phyloP scores from a whole-genome alignment of 2,797 vertebrate genomes.

The Melanotaenia parkinsoni region DNA sequence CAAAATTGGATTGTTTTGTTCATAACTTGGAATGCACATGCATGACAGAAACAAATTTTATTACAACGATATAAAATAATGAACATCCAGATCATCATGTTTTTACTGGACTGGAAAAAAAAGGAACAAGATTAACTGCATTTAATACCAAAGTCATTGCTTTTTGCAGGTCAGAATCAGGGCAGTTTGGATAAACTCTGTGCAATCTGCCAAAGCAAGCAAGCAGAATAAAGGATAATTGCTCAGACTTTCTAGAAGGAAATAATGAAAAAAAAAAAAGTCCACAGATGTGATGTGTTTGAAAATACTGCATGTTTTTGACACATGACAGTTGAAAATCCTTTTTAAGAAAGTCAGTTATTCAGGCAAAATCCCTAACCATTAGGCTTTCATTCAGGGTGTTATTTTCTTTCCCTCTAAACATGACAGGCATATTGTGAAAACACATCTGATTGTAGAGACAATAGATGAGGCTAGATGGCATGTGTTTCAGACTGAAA shows the following conservation, averaged over 20 bases:
- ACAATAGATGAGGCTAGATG: constrained; percentile 11
- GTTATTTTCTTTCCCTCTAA: constrained; percentile 43
- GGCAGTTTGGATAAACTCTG: constrained; percentile 48
- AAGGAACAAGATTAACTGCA: constrained; percentile 10
- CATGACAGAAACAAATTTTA: constrained; percentile 11
- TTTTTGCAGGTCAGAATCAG: constrained; percentile 45
- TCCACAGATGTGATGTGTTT: constrained; percentile 26
- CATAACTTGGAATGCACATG: background rate
- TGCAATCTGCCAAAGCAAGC: constrained; percentile 31
- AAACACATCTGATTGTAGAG: constrained; percentile 28
- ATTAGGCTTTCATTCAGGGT: constrained; percentile 42
- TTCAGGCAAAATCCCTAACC: constrained; percentile 16
- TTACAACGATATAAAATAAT: constrained; percentile 3
- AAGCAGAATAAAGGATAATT: constrained; percentile 48
- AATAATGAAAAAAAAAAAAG: constrained; percentile 22
- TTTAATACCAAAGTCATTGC: constrained; percentile 36
- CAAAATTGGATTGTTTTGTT: background rate
- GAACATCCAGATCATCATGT: constrained; percentile 27
- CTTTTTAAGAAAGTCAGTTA: constrained; percentile 33
- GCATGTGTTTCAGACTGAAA: constrained; percentile 11
- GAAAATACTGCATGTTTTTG: constrained; percentile 48
- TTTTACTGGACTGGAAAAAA: constrained; percentile 18
- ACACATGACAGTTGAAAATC: constrained; percentile 31
- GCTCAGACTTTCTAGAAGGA: constrained; percentile 37
- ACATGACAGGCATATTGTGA: constrained; percentile 41